A percentile compares a stretch with the other conserved stretches of the same genome.
Conservation (phyloP, 2,797 vertebrate genomes). For the Alcedo atthis region DNA sequence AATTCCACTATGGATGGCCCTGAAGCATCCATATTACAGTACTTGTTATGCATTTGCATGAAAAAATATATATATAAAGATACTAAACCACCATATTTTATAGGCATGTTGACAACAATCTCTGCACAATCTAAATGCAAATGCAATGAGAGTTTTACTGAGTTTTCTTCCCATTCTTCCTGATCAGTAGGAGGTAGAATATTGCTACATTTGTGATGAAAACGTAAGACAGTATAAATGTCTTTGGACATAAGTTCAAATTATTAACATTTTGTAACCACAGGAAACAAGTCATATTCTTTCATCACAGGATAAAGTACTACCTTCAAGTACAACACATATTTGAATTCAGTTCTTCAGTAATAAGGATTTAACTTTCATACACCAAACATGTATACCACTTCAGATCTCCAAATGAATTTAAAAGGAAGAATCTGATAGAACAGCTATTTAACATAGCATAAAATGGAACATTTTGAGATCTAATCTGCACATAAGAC, state of each 20-base stretch:
- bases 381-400: neutral
- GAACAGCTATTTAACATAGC: neutral
- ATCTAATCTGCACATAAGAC: neutral
- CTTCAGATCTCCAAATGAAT: neutral
- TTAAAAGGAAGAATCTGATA: neutral
- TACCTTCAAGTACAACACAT: neutral
- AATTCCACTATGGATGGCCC: neutral
- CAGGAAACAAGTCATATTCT: neutral
- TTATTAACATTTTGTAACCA: neutral
- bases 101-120: neutral
- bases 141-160: neutral
- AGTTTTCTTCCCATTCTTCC: neutral
- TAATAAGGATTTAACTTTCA: neutral
- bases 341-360: neutral
- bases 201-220: neutral
- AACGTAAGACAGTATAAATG: neutral
- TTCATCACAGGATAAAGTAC: neutral
- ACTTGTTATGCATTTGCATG: neutral
- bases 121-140: neutral
- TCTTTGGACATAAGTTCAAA: neutral
- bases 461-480: neutral
- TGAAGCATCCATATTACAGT: neutral
- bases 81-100: neutral
- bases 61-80: neutral
- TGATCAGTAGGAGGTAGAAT: neutral